These are phyloP conservation scores for Gandaritis pyraliata DNA, from an alignment of 2,888 invertebrate genomes.

Conservation along the genomic window DNA sequence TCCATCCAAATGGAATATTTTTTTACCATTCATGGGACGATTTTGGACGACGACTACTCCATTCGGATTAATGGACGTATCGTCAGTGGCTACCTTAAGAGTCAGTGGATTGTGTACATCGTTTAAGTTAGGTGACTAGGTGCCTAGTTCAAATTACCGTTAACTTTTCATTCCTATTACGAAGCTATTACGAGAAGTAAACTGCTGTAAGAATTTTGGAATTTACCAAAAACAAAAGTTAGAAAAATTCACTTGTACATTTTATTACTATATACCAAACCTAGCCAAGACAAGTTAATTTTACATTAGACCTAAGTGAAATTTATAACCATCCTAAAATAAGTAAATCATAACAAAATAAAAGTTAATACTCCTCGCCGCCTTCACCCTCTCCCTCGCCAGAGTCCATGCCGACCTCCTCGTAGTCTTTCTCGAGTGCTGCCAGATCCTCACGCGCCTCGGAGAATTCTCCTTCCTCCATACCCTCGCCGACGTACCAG, in stretches of 20 bases:
- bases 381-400: slow-evolving; percentile 92
- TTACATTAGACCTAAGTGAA: slow-evolving; percentile 51
- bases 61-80: too few relatives aligned
- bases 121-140: too few relatives aligned
- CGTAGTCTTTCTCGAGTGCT: slow-evolving; percentile 93
- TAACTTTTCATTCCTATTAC: too few relatives aligned
- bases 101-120: too few relatives aligned
- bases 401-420: slow-evolving; percentile 94
- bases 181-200: too few relatives aligned
- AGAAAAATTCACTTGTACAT: slow-evolving; percentile 51
- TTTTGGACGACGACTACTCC: too few relatives aligned
- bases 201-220: neutral
- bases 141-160: too few relatives aligned
- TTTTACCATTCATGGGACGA: too few relatives aligned
- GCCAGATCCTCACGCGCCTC: slow-evolving; percentile 87
- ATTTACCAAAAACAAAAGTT: slow-evolving; percentile 40
- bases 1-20: too few relatives aligned
- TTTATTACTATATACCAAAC: slow-evolving; percentile 48
- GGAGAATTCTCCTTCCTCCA: slow-evolving; percentile 94
- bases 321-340: slow-evolving; percentile 55
- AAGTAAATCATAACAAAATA: slow-evolving; percentile 45
- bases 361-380: slow-evolving; percentile 89
- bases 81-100: too few relatives aligned
- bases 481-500: slow-evolving; percentile 95
- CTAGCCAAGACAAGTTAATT: slow-evolving; percentile 41